Percentiles rank a stretch among this genome's conserved stretches.
Conservation (phyloP, 2,113 vertebrate genomes). For the Orthonyx spaldingii region DNA sequence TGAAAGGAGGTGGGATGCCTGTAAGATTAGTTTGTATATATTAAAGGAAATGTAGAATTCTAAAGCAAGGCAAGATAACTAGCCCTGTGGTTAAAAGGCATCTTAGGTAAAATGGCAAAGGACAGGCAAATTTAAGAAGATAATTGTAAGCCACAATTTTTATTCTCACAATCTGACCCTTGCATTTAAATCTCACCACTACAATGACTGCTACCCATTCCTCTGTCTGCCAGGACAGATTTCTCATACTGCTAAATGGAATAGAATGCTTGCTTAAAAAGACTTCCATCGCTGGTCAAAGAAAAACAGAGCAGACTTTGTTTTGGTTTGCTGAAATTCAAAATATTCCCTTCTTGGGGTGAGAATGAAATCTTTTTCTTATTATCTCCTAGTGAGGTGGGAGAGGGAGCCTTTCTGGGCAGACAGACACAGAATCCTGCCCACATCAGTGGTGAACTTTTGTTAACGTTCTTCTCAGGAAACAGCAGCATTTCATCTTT, state of each 20-base stretch:
- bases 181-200: neutral
- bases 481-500: neutral
- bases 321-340: constrained; percentile 18
- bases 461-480: neutral
- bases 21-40: neutral
- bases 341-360: constrained; percentile 33
- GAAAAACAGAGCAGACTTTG: neutral
- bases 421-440: neutral
- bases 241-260: neutral
- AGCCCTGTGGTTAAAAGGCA: neutral
- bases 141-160: neutral
- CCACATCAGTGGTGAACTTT: neutral
- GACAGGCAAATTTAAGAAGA: neutral
- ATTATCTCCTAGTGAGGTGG: neutral
- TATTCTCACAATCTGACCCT: neutral
- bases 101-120: neutral
- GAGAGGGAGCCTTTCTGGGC: neutral
- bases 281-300: neutral
- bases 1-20: neutral
- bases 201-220: neutral
- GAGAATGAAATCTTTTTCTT: constrained; percentile 13
- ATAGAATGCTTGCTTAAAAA: neutral
- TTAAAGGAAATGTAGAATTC: neutral
- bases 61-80: neutral
- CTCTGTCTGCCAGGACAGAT: neutral